Base-by-base conservation (phyloP, 2,113 vertebrate genomes). In the Misgurnus mizolepis region DNA sequence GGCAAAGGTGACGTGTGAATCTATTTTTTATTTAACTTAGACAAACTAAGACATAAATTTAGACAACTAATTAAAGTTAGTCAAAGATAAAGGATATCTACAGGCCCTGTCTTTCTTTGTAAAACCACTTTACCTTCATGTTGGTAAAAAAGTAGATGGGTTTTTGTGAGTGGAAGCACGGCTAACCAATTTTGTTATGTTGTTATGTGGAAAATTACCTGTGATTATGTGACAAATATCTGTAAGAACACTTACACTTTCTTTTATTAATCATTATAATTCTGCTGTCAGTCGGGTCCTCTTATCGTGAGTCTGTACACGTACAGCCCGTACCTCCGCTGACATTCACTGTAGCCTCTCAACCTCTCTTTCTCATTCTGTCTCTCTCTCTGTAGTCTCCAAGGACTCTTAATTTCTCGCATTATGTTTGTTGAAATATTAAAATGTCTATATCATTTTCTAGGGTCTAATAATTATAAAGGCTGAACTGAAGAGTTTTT, bases 261-360 rank as follows among this genome's bases (percentile, higher is more conserved):
- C 60, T 55, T 18, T 62, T 14, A 61, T 65, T 77, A 77, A 77
- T 77, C 45, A 66, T 77, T 65, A 66, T 27, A 66, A 22, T 66
- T 66, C 62, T 77, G 62, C 39, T 77, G 27, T 55, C 47, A 5
- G 27, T 76, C 61, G 70, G 22, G 8, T 55, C 4, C 6, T 71
- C 67, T 66, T 66, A 66, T 76, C 74, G 11, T 15, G 62, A 77
- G 61, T 77, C 75, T 17, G 53, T 55, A 66, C 62, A 77, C 75
- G 75, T 66, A 66, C 47, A 66, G 34, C 75, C 53, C 49, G 34
- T 62, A 77, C 17, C 60, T 39, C 47, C 47, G 7, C 75, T 77
- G 62, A 77, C 75, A 77, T 77, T 77, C 68, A 61, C 55, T 68
- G 7, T 18, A 71, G 55, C 78, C 67, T 62, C 66, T 79, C 67